These are phyloP conservation scores for Vimba vimba DNA, from an alignment of 2,113 vertebrate species.

Conservation along the genomic window DNA sequence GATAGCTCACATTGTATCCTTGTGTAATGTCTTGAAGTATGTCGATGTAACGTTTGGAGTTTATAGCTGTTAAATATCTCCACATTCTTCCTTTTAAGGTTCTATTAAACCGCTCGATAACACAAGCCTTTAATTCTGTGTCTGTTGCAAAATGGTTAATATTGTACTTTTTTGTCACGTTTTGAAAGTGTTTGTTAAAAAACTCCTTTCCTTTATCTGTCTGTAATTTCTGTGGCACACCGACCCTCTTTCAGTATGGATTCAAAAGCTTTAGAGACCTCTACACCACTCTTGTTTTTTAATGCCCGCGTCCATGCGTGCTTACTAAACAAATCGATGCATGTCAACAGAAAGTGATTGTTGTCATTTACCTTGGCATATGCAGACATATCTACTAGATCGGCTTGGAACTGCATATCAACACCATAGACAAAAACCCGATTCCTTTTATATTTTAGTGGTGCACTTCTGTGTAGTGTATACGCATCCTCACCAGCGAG, in stretches of 20 bases:
- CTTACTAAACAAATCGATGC: neutral
- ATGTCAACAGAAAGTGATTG: neutral
- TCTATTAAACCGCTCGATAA: neutral
- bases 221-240: neutral
- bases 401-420: neutral
- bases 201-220: neutral
- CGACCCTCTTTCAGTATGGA: neutral
- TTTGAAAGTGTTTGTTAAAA: slow-evolving; percentile 21
- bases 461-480: neutral
- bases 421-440: neutral
- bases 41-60: neutral
- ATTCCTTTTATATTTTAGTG: slow-evolving; percentile 1
- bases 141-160: neutral
- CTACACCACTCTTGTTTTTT: neutral
- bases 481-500: neutral
- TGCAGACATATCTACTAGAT: neutral
- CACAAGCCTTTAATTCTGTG: neutral
- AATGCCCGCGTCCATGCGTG: neutral
- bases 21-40: neutral
- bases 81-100: neutral
- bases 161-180: neutral
- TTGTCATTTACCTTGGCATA: neutral
- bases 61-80: neutral
- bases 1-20: neutral
- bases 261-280: neutral